These are phyloP conservation scores for Pipistrellus pipistrellus DNA, from an alignment of 2,797 vertebrate genomes.

Conservation along the genomic window DNA sequence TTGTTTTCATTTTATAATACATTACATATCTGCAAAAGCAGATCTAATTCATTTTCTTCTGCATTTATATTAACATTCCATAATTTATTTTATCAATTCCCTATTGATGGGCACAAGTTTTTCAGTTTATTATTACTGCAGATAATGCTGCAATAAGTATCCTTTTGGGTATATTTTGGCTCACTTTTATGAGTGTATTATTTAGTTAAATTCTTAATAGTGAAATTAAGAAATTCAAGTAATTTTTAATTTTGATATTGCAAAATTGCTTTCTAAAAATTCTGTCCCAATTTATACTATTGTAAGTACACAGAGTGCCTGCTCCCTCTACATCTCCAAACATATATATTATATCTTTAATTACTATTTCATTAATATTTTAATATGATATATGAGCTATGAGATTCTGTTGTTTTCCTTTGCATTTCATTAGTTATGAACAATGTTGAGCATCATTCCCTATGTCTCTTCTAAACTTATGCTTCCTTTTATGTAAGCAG, in stretches of 20 bases:
- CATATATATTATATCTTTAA: not conserved
- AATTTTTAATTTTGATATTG: slow-evolving; percentile 35
- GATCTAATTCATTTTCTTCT: too few species aligned
- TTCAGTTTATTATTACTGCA: slow-evolving; percentile 1
- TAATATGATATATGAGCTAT: not conserved
- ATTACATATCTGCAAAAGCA: not conserved
- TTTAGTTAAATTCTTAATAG: slow-evolving; percentile 32
- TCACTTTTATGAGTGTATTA: not conserved
- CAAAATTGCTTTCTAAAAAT: slow-evolving; percentile 32
- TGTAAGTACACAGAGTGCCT: not conserved
- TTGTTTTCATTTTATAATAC: not conserved
- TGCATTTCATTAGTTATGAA: slow-evolving; percentile 9
- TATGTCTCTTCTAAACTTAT: not conserved
- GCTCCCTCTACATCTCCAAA: not conserved
- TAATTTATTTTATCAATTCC: slow-evolving; percentile 12
- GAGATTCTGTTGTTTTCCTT: not conserved
- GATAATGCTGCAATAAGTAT: slow-evolving; percentile 9
- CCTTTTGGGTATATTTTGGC: not conserved
- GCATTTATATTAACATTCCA: not conserved
- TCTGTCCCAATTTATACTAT: not conserved
- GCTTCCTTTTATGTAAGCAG: not conserved
- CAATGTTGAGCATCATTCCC: not conserved
- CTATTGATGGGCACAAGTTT: not conserved
- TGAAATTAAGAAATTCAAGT: not conserved
- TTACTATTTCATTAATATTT: slow-evolving; percentile 13